Conservation (phyloP, 2,888 invertebrate genomes). For the Salticus scenicus region DNA sequence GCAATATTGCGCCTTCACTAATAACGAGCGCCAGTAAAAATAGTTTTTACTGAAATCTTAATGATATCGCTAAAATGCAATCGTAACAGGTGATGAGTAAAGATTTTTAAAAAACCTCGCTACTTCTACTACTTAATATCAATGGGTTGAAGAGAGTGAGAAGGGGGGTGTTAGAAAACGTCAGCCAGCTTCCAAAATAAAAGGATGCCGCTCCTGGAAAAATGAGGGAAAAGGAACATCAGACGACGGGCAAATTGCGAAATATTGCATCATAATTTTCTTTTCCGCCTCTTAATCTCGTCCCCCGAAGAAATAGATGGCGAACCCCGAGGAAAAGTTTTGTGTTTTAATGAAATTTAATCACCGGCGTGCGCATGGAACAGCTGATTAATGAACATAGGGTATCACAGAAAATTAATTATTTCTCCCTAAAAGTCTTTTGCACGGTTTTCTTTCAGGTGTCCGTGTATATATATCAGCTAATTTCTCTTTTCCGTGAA, state of each 20-base stretch:
- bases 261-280: conserved; percentile 66
- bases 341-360: conserved; percentile 68
- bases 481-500: conserved; percentile 30
- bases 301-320: conserved; percentile 33
- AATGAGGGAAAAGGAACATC: conserved; percentile 37
- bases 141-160: neutral
- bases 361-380: conserved; percentile 27
- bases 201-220: neutral
- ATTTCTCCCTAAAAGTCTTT: conserved; percentile 46
- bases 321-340: conserved; percentile 55
- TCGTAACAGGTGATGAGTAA: too few species aligned
- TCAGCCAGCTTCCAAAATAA: too few species aligned
- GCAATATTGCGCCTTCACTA: too few species aligned
- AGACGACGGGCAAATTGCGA: conserved; percentile 58
- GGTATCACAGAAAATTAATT: conserved; percentile 43
- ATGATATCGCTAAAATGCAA: too few species aligned
- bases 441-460: conserved; percentile 57
- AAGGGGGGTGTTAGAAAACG: neutral
- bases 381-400: conserved; percentile 46
- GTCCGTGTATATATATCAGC: conserved; percentile 33
- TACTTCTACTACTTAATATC: too few species aligned
- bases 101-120: too few species aligned
- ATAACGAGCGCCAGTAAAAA: too few species aligned
- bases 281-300: conserved; percentile 62
- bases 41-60: too few species aligned